Evolutionary conservation across 2,113 vertebrate genomes (phyloP), one percentile per base, ranked within the genome.

Genomic region (Axis porcinus): DNA sequence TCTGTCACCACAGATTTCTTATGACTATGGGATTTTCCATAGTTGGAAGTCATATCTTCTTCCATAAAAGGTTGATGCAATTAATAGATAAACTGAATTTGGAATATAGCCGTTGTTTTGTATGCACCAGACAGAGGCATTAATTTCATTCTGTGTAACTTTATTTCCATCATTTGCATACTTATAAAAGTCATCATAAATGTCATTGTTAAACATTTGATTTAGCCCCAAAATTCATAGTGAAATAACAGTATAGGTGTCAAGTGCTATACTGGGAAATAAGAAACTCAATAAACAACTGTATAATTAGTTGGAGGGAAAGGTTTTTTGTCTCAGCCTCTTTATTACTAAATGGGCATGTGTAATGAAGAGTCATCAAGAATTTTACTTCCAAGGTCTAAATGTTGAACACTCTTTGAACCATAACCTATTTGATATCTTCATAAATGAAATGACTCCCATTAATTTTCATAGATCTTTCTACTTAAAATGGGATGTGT

Each of bases 391-490:
- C 13, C 10, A 47, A 74, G 1, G 70, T 36, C 7, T 88, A 93
- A 95, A 74, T 84, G 19, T 79, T n/a, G 3, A 87, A 58, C 7
- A 50, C 2, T 50, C 19, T 89, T 92, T 86, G n/a, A 25, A 70
- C 5, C 50, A n/a, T 78, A 76, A 16, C 15, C 14, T 70, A 81
- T 27, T 95, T 94, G 21, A 81, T 92, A 47, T 30, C 23, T 85
- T 85, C 30, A 50, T 94, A 88, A 96, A 54, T 95, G 47, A 84
- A 97, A 89, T 64, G 3, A 91, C 19, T 85, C 25, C 0, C 62
- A 76, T 88, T 58, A 95, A 83, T 92, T 94, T 95, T 90, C 70
- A 79, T 78, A n/a, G n/a, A 1, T 88, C n/a, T 93, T 86, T 11
- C 30, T 88, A 54, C 1, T 92, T 84, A 58, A 60, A 60, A 19